These are phyloP conservation scores for Galeruca laticollis DNA, from an alignment of 2,888 invertebrate genomes.

Conservation along the genomic window DNA sequence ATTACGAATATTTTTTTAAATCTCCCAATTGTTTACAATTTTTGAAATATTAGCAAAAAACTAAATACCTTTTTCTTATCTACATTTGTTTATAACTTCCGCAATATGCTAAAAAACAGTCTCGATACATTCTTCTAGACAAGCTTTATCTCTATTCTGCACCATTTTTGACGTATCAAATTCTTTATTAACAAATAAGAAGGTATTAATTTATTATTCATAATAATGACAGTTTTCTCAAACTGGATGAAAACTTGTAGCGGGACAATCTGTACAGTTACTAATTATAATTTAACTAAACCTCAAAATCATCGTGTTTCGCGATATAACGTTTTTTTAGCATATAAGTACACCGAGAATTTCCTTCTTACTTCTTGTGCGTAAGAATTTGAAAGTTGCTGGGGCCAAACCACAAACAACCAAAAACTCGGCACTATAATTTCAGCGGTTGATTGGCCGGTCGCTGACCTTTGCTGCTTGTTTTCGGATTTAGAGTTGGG, in stretches of 20 bases:
- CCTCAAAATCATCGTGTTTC: not conserved
- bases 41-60: no score
- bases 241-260: not conserved
- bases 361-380: conserved; percentile 12
- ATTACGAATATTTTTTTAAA: no score
- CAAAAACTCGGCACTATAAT: conserved; percentile 51
- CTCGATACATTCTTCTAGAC: no score
- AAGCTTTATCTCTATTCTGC: no score
- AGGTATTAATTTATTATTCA: no score
- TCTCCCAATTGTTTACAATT: no score
- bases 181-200: no score
- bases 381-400: conserved; percentile 8
- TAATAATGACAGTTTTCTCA: no score
- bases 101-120: no score
- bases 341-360: not conserved
- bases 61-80: no score
- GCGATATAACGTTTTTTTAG: not conserved
- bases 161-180: no score
- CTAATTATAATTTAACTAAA: not conserved
- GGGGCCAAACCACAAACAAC: conserved; percentile 14
- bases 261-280: not conserved
- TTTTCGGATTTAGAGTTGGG: conserved; percentile 22
- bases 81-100: no score
- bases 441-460: conserved; percentile 62
- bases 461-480: conserved; percentile 58